Base-by-base conservation (phyloP, 2,797 vertebrate genomes). In the Dryobates pubescens region DNA sequence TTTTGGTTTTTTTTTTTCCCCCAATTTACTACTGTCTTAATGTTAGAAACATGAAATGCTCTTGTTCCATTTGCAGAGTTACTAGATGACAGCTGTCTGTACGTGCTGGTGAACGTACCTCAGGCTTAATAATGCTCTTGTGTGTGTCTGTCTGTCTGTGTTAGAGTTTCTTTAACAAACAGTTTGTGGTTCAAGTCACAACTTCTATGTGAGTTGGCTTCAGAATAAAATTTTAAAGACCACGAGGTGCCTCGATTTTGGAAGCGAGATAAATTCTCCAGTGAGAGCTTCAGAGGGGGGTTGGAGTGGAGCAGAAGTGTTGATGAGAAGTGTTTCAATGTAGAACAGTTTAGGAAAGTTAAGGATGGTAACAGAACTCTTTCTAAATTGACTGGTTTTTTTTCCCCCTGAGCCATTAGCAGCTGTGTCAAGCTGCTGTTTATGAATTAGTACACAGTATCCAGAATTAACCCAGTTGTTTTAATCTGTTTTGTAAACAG, bases 191-290 rank as follows among this genome's bases (percentile, higher is more conserved):
- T 96, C 64, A 23, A 83, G 73, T 91, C 87, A 91, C 89, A 69
- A 95, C 49, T 96, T 97, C 95, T 97, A 87, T 96, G 94, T 96
- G 91, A 96, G 88, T 95, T 96, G 95, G 95, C 30, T 93, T 94
- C 89, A 93, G 92, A 96, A 95, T 96, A 96, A 97, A 96, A 89
- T 71, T 89, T 92, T 51, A 24, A 95, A 96, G 96, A 94, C 95
- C 94, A 88, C 94, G 83, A 97, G 97, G 90, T 97, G 95, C 93
- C 94, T 96, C 87, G 6, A 68, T 95, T 95, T 96, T 97, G 91
- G 96, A 95, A 96, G 96, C n/a, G 51, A 94, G 92, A 71, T 94
- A 68, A 16, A 43, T 43, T 73, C 94, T 94, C 84, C 78, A 95
- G 82, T 65, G 94, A 96, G 82, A 92, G 92, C 93, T 82, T 96